Conservation (phyloP, 2,888 invertebrate genomes). For the Timema cristinae region DNA sequence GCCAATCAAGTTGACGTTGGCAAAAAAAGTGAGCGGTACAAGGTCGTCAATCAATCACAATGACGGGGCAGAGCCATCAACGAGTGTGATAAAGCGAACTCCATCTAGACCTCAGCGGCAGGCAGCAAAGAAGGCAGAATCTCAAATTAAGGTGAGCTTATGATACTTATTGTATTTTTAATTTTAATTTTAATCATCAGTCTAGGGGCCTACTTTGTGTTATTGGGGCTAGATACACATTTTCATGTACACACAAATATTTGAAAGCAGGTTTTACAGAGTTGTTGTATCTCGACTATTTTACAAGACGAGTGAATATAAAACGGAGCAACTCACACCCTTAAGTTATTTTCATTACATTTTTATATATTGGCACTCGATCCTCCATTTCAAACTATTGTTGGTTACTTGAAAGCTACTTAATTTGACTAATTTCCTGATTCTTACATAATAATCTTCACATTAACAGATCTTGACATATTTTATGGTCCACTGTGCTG, state of each 20-base stretch:
- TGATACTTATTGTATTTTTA: background rate
- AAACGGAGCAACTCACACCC: background rate
- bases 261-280: too few relatives aligned
- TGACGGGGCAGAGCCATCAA: background rate
- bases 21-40: background rate
- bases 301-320: background rate
- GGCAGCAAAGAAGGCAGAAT: conserved; percentile 36
- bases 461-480: too few relatives aligned
- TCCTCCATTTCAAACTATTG: background rate
- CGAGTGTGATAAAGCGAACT: background rate
- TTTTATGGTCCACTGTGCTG: too few relatives aligned
- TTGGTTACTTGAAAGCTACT: too few relatives aligned
- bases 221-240: too few relatives aligned
- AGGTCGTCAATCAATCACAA: background rate
- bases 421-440: too few relatives aligned
- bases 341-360: background rate
- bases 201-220: too few relatives aligned
- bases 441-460: too few relatives aligned
- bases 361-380: background rate
- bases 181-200: too few relatives aligned
- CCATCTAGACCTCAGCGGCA: conserved; percentile 33
- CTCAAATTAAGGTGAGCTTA: conserved; percentile 35
- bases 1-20: background rate
- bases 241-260: too few relatives aligned
- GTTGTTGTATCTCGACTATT: too few relatives aligned